phyloP scores from a whole-genome alignment of 2,113 vertebrate species.

The Calidris pygmaea region DNA sequence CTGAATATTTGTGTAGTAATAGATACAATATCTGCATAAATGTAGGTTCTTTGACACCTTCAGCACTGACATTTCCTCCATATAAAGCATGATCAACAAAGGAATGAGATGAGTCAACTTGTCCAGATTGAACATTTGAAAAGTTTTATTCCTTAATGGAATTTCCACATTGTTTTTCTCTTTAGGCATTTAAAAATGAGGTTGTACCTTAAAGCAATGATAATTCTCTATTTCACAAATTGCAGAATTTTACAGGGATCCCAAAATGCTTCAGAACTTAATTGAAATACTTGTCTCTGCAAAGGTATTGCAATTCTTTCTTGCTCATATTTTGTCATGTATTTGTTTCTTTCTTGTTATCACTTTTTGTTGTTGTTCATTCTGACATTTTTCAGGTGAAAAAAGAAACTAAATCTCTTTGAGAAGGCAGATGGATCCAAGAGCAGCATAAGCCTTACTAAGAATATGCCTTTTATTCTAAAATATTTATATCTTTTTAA shows the following conservation, averaged over 20 bases:
- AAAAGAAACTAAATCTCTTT: constrained; percentile 40
- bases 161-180: constrained; percentile 36
- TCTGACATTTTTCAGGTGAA: constrained; percentile 37
- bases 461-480: constrained; percentile 6
- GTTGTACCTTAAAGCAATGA: constrained; percentile 6
- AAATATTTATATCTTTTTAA: constrained; percentile 17
- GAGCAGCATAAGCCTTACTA: constrained; percentile 9
- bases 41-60: neutral
- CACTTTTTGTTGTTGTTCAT: constrained; percentile 9
- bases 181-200: constrained; percentile 36
- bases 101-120: neutral
- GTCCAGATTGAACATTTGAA: neutral
- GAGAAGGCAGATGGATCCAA: constrained; percentile 34
- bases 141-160: constrained; percentile 20
- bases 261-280: constrained; percentile 62
- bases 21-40: neutral
- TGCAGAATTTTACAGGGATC: constrained; percentile 37
- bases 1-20: neutral
- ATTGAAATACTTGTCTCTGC: constrained; percentile 28
- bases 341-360: constrained; percentile 29
- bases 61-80: neutral
- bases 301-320: constrained; percentile 23
- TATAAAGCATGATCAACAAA: neutral
- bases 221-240: constrained; percentile 66
- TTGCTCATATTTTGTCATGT: constrained; percentile 23